phyloP scores from a whole-genome alignment of 2,888 invertebrate species.

The Chouioia cunea region DNA sequence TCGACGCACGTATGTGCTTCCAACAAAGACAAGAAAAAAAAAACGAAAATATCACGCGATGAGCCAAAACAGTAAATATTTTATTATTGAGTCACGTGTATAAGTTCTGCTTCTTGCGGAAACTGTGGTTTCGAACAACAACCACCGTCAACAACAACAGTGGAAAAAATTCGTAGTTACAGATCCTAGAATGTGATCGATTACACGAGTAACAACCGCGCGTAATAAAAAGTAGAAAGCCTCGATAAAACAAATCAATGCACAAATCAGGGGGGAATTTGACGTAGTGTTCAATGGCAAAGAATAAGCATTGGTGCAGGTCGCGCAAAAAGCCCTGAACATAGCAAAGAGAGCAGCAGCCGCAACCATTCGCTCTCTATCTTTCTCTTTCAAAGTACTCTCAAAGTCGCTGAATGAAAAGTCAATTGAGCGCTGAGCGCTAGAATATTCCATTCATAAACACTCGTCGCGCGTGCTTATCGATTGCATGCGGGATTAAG shows the following conservation, averaged over 20 bases:
- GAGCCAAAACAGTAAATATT: too few relatives aligned
- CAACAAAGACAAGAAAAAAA: too few relatives aligned
- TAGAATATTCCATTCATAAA: slow-evolving; percentile 45
- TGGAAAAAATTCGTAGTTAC: too few relatives aligned
- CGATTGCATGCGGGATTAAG: slow-evolving; percentile 28
- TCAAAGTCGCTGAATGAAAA: neutral
- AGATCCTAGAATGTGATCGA: too few relatives aligned
- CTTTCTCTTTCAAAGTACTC: neutral
- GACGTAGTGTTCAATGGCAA: neutral
- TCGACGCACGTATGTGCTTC: too few relatives aligned
- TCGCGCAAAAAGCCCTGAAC: neutral
- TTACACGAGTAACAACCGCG: too few relatives aligned
- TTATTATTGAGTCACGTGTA: too few relatives aligned
- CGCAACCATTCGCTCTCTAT: neutral
- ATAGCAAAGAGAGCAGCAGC: neutral
- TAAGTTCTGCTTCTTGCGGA: too few relatives aligned
- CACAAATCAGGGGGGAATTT: slow-evolving; percentile 5
- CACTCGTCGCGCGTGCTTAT: slow-evolving; percentile 26
- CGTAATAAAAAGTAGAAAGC: too few relatives aligned
- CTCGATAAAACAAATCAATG: slow-evolving; percentile 2
- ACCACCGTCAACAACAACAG: too few relatives aligned
- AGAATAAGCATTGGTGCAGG: slow-evolving; percentile 1
- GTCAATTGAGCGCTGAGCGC: neutral
- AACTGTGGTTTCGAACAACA: too few relatives aligned
- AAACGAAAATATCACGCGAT: too few relatives aligned